phyloP scores from a whole-genome alignment of 2,888 invertebrate genomes.

The Metalampra italica region DNA sequence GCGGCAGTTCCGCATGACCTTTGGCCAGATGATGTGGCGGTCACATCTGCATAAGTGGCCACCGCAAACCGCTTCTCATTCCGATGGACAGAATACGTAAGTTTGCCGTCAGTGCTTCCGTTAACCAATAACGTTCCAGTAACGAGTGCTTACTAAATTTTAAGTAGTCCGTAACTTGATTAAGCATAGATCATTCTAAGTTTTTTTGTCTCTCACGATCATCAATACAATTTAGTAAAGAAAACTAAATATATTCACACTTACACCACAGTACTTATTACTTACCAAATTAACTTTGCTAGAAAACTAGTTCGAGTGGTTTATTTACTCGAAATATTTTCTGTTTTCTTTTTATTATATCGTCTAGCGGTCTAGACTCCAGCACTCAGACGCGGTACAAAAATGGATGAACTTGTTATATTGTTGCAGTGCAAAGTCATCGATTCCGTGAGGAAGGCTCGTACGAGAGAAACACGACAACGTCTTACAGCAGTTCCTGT shows the following conservation, averaged over 20 bases:
- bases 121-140: too few species aligned
- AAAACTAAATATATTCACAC: too few species aligned
- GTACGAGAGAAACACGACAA: conserved; percentile 65
- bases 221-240: too few species aligned
- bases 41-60: conserved; percentile 67
- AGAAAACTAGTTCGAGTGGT: too few species aligned
- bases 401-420: background rate
- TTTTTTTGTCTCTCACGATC: too few species aligned
- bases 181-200: too few species aligned
- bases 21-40: conserved; percentile 65
- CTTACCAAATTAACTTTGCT: too few species aligned
- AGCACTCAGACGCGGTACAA: background rate
- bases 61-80: conserved; percentile 74
- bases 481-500: conserved; percentile 62
- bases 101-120: conserved; percentile 40
- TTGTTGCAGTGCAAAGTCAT: conserved; percentile 63
- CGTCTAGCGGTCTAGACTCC: background rate
- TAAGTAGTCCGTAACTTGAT: too few species aligned
- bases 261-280: too few species aligned
- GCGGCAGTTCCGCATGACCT: conserved; percentile 88
- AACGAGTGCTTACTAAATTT: too few species aligned
- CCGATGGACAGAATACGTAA: conserved; percentile 82
- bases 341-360: background rate
- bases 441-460: conserved; percentile 68
- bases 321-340: too few species aligned